These are phyloP conservation scores for Laticauda laticaudata DNA, from an alignment of 2,113 vertebrate genomes.

Conservation along the genomic window DNA sequence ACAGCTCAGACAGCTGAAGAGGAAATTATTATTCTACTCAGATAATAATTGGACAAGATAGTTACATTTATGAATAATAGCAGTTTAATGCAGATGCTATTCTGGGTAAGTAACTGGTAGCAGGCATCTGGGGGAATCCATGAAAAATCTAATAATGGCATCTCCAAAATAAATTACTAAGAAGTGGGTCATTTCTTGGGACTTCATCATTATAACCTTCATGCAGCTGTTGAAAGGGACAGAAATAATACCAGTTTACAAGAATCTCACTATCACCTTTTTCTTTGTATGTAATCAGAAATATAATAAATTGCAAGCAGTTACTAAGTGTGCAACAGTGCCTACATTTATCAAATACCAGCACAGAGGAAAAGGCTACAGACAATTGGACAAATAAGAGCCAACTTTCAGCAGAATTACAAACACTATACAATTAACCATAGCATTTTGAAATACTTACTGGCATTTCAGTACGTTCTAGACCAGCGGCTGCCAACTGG, in stretches of 20 bases:
- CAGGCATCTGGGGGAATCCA: conserved; percentile 13
- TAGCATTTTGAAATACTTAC: background rate
- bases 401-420: background rate
- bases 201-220: background rate
- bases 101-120: conserved; percentile 13
- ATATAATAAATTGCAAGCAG: background rate
- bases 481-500: too few relatives aligned
- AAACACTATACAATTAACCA: background rate
- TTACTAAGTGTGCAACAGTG: background rate
- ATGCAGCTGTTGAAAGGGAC: background rate
- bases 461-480: background rate
- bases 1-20: conserved; percentile 21
- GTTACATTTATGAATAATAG: conserved; percentile 7
- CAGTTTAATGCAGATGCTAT: conserved; percentile 20
- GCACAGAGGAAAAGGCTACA: background rate
- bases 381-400: too few relatives aligned
- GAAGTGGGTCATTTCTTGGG: conserved; percentile 17
- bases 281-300: background rate
- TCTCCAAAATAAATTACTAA: conserved; percentile 3
- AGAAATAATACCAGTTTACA: background rate
- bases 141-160: conserved; percentile 12
- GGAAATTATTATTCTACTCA: conserved; percentile 22
- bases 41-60: conserved; percentile 23
- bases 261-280: background rate
- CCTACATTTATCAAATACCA: background rate